Evolutionary conservation across 1,140 invertebrate species (phyloP).

Genomic region (Acromyrmex echinatior): DNA sequence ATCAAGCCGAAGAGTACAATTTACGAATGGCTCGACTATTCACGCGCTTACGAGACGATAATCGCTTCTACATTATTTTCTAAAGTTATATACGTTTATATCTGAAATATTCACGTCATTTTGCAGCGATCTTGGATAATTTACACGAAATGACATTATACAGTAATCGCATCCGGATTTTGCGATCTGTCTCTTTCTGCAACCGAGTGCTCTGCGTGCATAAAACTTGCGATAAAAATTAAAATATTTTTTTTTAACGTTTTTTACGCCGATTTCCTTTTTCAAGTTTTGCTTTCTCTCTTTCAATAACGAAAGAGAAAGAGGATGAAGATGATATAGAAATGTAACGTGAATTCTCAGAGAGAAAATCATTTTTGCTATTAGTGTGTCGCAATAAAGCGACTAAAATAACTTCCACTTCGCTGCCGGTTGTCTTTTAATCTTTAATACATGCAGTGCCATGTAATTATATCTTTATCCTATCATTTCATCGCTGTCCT

Average conservation of each 20-base stretch:
- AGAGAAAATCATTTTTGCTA: conserved; percentile 52
- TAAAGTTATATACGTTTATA: not conserved
- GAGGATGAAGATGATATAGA: not conserved
- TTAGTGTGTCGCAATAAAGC: conserved; percentile 35
- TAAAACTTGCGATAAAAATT: conserved; percentile 53
- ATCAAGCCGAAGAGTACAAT: not conserved
- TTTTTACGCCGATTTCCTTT: conserved; percentile 6
- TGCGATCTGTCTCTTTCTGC: conserved; percentile 35
- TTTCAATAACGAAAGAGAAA: not conserved
- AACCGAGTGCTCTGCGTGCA: not conserved
- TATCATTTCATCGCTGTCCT: conserved; percentile 36
- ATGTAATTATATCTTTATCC: conserved; percentile 61
- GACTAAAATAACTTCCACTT: conserved; percentile 60
- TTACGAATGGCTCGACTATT: not conserved
- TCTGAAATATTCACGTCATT: conserved; percentile 27
- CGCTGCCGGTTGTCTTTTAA: conserved; percentile 54
- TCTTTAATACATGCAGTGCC: conserved; percentile 40
- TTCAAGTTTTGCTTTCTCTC: not conserved
- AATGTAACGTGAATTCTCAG: conserved; percentile 51
- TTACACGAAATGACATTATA: conserved; percentile 37
- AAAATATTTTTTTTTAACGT: conserved; percentile 42
- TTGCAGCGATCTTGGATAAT: conserved; percentile 52
- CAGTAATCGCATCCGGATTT: conserved; percentile 38
- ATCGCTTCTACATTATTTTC: conserved; percentile 25
- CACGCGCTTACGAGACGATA: conserved; percentile 7